Base-by-base conservation (phyloP, 2,113 vertebrate species). In the Thalassarche chlororhynchos region DNA sequence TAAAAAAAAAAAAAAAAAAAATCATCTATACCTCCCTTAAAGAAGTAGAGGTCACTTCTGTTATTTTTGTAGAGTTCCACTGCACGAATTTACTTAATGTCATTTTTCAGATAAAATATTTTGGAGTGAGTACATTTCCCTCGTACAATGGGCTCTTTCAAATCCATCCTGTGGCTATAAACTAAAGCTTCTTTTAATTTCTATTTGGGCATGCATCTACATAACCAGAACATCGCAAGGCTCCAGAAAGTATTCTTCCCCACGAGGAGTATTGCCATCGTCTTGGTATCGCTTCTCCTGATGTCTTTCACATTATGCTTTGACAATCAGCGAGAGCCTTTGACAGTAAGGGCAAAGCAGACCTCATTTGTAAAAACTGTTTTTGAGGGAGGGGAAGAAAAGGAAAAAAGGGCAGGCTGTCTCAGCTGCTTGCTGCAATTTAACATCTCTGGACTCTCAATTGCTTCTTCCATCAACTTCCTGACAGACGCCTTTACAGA, bases 201-300 rank as follows among this genome's bases (percentile, higher is more conserved):
- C 64, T 17, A 2, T 23, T 29, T 24, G 46, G 66, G n/a, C 54
- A 28, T 3, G 14, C 28, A 34, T 23, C 52, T 38, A 21, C 87
- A 15, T 6, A 32, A 44, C 58, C 44, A 32, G 72, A 44, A 34
- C 6, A 3, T 17, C 26, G 2, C 44, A 13, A 17, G 52, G 42
- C n/a, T 54, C 32, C 47, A 38, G 29, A 38, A 47, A 25, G 61
- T 6, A 8, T 9, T 44, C 16, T 13, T 25, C 42, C 24, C 42
- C 13, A 5, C 0, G 3, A 78, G 65, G 20, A 19, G 8, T 6
- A 16, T 2, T 7, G 42, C 46, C 49, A 7, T 26, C 36, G 1
- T 24, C 76, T 42, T 8, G 25, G 25, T 13, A 36, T 29, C 40
- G 1, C 65, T 24, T 62, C 83, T 54, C 58, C 42, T 17, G 57